These are phyloP conservation scores for Heliconius eleuchia DNA, from an alignment of 1,140 invertebrate genomes.

Conservation along the genomic window DNA sequence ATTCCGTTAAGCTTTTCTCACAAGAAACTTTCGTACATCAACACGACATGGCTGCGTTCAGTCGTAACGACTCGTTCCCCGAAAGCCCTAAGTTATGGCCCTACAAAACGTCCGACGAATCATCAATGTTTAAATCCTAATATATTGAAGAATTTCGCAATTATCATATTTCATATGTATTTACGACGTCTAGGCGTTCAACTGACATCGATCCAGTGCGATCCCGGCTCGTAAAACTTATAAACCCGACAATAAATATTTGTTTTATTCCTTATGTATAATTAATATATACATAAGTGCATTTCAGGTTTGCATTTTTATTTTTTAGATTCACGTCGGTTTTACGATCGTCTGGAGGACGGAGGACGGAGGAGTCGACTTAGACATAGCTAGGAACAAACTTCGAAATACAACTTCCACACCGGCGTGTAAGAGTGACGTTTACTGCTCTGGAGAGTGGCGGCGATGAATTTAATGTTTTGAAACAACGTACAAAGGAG, in stretches of 20 bases:
- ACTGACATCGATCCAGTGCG: slow-evolving; percentile 70
- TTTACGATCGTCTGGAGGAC: slow-evolving; percentile 59
- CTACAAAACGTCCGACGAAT: slow-evolving; percentile 77
- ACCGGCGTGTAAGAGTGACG: slow-evolving; percentile 46
- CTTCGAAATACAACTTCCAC: slow-evolving; percentile 32
- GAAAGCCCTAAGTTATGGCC: slow-evolving; percentile 70
- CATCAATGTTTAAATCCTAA: slow-evolving; percentile 80
- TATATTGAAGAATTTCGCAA: slow-evolving; percentile 81
- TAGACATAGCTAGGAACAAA: slow-evolving; percentile 5
- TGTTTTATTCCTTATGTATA: slow-evolving; percentile 69
- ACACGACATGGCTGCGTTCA: not conserved
- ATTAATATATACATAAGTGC: slow-evolving; percentile 48
- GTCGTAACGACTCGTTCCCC: slow-evolving; percentile 49
- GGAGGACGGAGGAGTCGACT: not conserved
- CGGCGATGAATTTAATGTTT: slow-evolving; percentile 57
- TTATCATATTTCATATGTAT: slow-evolving; percentile 81
- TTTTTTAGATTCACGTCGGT: slow-evolving; percentile 26
- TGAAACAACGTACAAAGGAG: slow-evolving; percentile 42
- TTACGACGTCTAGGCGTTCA: slow-evolving; percentile 78
- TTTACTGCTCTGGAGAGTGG: slow-evolving; percentile 56
- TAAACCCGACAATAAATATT: slow-evolving; percentile 70
- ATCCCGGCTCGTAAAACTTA: slow-evolving; percentile 71
- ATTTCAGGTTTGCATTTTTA: slow-evolving; percentile 45
- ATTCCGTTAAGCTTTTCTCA: not conserved
- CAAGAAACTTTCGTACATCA: not conserved